Percentiles rank a stretch among this genome's conserved stretches.
Evolutionary conservation across 2,797 vertebrate species (phyloP).

Genomic region (Arrhamphus sclerolepis): DNA sequence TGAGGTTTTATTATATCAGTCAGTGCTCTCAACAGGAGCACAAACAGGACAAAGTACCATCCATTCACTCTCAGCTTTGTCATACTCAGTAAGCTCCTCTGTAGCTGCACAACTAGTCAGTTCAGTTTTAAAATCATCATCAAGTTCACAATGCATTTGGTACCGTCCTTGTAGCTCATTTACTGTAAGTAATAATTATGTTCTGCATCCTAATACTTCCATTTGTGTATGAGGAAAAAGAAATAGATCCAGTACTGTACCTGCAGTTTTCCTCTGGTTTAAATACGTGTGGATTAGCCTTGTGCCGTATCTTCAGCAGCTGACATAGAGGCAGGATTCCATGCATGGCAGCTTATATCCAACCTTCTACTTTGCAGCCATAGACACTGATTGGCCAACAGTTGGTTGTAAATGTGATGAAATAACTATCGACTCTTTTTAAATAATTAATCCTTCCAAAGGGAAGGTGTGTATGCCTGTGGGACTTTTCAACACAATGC

Average conservation of each 20-base stretch:
- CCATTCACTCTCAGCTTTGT: not conserved
- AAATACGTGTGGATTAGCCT: slow-evolving; percentile 9
- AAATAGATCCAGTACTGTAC: slow-evolving; percentile 46
- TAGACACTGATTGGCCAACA: slow-evolving; percentile 56
- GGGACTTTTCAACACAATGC: not conserved
- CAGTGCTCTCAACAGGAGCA: not conserved
- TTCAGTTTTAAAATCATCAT: not conserved
- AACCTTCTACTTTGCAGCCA: slow-evolving; percentile 36
- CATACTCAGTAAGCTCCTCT: not conserved
- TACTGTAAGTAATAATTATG: not conserved
- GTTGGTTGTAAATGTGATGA: slow-evolving; percentile 69
- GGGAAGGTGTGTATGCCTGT: not conserved
- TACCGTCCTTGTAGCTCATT: not conserved
- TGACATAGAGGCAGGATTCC: slow-evolving; percentile 18
- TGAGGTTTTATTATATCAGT: slow-evolving; percentile 8
- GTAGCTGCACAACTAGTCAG: not conserved
- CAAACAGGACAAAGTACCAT: not conserved
- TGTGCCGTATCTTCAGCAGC: slow-evolving; percentile 14
- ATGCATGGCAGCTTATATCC: slow-evolving; percentile 47
- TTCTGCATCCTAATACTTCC: not conserved
- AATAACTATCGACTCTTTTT: slow-evolving; percentile 23
- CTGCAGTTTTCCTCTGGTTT: slow-evolving; percentile 41
- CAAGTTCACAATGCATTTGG: not conserved
- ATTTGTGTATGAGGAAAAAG: slow-evolving; percentile 13
- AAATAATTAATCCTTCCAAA: slow-evolving; percentile 16